Evolutionary conservation across 1,140 invertebrate genomes (phyloP).

Genomic region (Micrasema minimum): DNA sequence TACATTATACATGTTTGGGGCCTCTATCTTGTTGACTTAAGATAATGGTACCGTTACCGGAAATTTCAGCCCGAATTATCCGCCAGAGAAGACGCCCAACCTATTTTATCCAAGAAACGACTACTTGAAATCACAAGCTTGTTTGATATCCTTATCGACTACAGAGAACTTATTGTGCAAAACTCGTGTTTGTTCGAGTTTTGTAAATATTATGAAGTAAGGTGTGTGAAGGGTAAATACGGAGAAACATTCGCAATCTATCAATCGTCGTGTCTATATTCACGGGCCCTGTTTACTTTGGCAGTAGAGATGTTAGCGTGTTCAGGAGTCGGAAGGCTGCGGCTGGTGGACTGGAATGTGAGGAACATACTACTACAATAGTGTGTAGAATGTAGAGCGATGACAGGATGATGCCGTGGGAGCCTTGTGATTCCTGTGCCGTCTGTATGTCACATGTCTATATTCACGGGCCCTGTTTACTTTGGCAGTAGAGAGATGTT

Average conservation of each 20-base stretch:
- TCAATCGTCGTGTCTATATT: constrained; percentile 25
- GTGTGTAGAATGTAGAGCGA: too few relatives aligned
- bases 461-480: constrained; percentile 10
- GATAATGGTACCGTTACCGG: constrained; percentile 24
- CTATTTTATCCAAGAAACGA: constrained; percentile 1
- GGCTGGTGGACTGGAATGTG: too few relatives aligned
- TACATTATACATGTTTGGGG: background rate
- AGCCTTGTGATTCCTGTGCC: too few relatives aligned
- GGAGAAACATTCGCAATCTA: constrained; percentile 8
- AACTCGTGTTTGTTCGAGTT: constrained; percentile 1
- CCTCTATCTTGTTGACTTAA: constrained; percentile 27
- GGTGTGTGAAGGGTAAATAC: constrained; percentile 20
- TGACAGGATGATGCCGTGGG: too few relatives aligned
- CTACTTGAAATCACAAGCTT: constrained; percentile 28
- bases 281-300: constrained; percentile 9
- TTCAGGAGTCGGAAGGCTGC: background rate
- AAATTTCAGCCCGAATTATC: constrained; percentile 1
- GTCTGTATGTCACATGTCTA: too few relatives aligned
- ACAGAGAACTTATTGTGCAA: constrained; percentile 8
- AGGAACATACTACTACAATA: too few relatives aligned
- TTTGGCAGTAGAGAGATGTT: constrained; percentile 13
- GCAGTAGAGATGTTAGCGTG: constrained; percentile 6
- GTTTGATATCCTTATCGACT: constrained; percentile 12
- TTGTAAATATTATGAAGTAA: constrained; percentile 24
- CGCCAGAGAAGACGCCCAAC: constrained; percentile 3